phyloP scores from a whole-genome alignment of 2,797 vertebrate species.

The Kryptolebias ocellatus region DNA sequence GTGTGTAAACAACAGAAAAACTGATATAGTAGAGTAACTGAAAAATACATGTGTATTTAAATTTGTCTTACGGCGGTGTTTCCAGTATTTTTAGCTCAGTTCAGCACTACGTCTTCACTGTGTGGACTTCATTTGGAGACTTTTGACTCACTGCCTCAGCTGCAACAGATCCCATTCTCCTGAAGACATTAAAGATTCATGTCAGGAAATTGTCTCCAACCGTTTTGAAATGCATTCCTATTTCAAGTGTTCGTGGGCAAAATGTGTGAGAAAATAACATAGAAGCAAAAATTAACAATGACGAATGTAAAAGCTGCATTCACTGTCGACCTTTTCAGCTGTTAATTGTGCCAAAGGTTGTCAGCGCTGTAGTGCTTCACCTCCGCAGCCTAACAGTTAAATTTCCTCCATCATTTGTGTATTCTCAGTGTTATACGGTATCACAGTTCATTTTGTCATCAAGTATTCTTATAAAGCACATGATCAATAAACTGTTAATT shows the following conservation, averaged over 20 bases:
- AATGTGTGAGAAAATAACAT: slow-evolving; percentile 36
- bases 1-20: slow-evolving; percentile 36
- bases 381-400: slow-evolving; percentile 25
- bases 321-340: slow-evolving; percentile 33
- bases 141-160: slow-evolving; percentile 47
- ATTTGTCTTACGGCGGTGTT: slow-evolving; percentile 41
- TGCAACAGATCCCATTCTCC: slow-evolving; percentile 50
- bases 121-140: slow-evolving; percentile 42
- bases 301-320: slow-evolving; percentile 50
- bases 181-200: slow-evolving; percentile 79
- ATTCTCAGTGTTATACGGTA: slow-evolving; percentile 32
- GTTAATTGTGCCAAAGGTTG: slow-evolving; percentile 55
- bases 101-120: slow-evolving; percentile 9
- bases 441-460: slow-evolving; percentile 19
- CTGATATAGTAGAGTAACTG: slow-evolving; percentile 32
- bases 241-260: slow-evolving; percentile 25
- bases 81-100: slow-evolving; percentile 39
- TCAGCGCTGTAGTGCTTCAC: slow-evolving; percentile 16
- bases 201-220: slow-evolving; percentile 60
- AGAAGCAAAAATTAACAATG: slow-evolving; percentile 25
- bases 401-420: slow-evolving; percentile 35
- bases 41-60: slow-evolving; percentile 39
- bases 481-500: slow-evolving; percentile 44
- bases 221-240: slow-evolving; percentile 41
- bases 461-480: slow-evolving; percentile 31